phyloP scores from a whole-genome alignment of 2,797 vertebrate species.

The Tragelaphus oryx region DNA sequence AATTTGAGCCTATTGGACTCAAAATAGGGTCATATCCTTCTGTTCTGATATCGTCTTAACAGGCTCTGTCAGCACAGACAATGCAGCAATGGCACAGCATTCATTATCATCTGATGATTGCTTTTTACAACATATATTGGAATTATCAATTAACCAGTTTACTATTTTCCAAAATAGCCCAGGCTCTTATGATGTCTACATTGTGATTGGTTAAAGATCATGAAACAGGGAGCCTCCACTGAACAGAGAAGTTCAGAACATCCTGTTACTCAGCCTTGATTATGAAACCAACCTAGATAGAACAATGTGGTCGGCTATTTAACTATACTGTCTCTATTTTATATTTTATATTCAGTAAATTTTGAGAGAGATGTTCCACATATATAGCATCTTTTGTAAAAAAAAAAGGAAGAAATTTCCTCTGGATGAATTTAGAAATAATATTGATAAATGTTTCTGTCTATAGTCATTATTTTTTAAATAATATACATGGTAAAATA shows the following conservation, averaged over 20 bases:
- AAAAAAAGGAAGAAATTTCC: background rate
- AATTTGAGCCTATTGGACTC: background rate
- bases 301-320: background rate
- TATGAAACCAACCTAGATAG: background rate
- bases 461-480: background rate
- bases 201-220: background rate
- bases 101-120: background rate
- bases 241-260: background rate
- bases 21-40: background rate
- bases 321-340: background rate
- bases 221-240: background rate
- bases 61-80: background rate
- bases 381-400: background rate
- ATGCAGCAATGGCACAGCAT: background rate
- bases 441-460: background rate
- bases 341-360: background rate
- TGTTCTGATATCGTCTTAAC: background rate
- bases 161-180: background rate
- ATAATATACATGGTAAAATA: background rate
- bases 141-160: background rate
- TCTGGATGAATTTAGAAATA: background rate
- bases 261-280: background rate
- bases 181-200: background rate
- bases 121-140: background rate
- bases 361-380: background rate